Conservation (phyloP, 2,113 vertebrate genomes). For the Saimiri boliviensis region DNA sequence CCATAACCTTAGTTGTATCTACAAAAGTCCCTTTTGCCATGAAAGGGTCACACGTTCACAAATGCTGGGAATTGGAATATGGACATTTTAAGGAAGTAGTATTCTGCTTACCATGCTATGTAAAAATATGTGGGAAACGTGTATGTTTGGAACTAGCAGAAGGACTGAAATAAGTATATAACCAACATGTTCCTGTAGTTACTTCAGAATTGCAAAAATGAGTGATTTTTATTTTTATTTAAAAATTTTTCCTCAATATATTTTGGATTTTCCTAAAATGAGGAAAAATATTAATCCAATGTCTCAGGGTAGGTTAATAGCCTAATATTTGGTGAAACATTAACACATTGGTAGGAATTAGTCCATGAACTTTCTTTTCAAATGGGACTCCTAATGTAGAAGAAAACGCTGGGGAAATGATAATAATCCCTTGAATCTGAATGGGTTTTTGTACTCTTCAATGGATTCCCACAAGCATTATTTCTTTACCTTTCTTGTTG, state of each 20-base stretch:
- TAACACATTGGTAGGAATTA: not conserved
- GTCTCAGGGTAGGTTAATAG: not conserved
- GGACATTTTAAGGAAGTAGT: not conserved
- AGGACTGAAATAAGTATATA: not conserved
- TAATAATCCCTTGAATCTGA: not conserved
- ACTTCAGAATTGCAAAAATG: not conserved
- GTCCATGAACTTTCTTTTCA: not conserved
- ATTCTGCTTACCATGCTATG: not conserved
- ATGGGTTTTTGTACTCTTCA: not conserved
- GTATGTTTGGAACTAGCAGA: not conserved
- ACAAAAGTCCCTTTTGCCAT: not conserved
- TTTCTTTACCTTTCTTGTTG: not conserved
- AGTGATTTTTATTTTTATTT: not conserved
- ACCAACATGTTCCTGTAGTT: not conserved
- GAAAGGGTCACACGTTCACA: not conserved
- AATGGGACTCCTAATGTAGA: not conserved
- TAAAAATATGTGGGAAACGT: not conserved
- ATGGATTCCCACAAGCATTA: not conserved
- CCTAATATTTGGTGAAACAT: not conserved
- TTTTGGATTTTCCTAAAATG: not conserved
- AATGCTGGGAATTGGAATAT: not conserved
- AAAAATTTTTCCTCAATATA: not conserved
- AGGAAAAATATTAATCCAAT: not conserved
- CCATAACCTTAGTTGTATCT: not conserved
- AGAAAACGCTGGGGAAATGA: not conserved